Percentiles rank a stretch among this genome's conserved stretches.
Conservation (phyloP, 2,113 vertebrate species). For the Macquaria ambigua region DNA sequence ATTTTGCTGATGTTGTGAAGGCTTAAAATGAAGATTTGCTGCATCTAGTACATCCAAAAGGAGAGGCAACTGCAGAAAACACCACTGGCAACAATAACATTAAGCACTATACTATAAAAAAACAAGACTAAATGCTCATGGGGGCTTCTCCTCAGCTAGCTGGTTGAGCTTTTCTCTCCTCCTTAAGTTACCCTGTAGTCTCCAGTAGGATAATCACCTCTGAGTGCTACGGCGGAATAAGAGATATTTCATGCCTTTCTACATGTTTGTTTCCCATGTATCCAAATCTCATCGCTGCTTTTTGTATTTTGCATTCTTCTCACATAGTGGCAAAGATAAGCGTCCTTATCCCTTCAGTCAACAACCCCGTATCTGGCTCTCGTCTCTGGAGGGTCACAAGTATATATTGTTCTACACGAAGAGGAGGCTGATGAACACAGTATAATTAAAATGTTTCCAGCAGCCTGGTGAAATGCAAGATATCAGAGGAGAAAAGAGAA, state of each 20-base stretch:
- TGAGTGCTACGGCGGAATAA: slow-evolving; percentile 50
- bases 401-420: slow-evolving; percentile 70
- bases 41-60: slow-evolving; percentile 44
- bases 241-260: slow-evolving; percentile 43
- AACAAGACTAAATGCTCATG: slow-evolving; percentile 35
- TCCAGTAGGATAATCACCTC: slow-evolving; percentile 72
- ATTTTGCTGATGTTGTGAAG: slow-evolving; percentile 49
- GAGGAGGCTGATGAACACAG: slow-evolving; percentile 72
- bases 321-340: slow-evolving; percentile 72
- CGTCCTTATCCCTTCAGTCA: slow-evolving; percentile 61
- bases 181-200: slow-evolving; percentile 64
- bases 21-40: slow-evolving; percentile 75
- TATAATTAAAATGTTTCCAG: slow-evolving; percentile 81
- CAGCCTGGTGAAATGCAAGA: slow-evolving; percentile 77
- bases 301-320: slow-evolving; percentile 63
- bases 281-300: slow-evolving; percentile 66
- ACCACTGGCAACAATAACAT: slow-evolving; percentile 45
- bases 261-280: slow-evolving; percentile 59
- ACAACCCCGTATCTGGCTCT: slow-evolving; percentile 65
- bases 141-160: slow-evolving; percentile 43
- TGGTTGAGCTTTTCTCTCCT: slow-evolving; percentile 40
- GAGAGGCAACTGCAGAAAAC: slow-evolving; percentile 34
- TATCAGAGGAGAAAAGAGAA: slow-evolving; percentile 50
- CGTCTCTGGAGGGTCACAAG: slow-evolving; percentile 62
- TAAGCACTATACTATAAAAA: slow-evolving; percentile 39